Evolutionary conservation across 2,888 invertebrate genomes (phyloP), one percentile per base, ranked within the genome.

Genomic region (Epirrhoe tristata): DNA sequence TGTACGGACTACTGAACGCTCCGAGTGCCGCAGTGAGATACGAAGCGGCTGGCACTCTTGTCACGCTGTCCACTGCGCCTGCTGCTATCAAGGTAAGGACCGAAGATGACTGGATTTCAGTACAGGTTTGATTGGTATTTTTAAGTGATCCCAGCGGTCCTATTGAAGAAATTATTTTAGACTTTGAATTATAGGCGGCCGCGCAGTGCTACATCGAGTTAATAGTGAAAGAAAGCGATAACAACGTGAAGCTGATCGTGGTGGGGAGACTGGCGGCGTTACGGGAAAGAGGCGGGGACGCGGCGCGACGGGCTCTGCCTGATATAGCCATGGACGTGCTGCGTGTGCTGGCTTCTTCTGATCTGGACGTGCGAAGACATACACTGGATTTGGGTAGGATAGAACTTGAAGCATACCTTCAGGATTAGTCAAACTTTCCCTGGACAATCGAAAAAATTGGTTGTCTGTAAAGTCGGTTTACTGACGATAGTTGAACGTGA

Each of bases 181-280:
- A 24, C 3, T 24, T 24, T 24, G 24, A 24, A 1, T 24, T 24
- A 24, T 24, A 90, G 95, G 98, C 98, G 36, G 99, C 99, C 0
- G 99, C 99, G 1, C 97, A 97, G 48, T 99, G 99, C 89, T 99
- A 99, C 92, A 99, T 99, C 81, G 99, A 99, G 84, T 93, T 99
- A 76, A 98, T 99, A 70, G 97, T 99, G n/a, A 99, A 99, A 89
- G 99, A 99, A 88, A 99, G 99, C 89, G 99, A 99, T 90, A 99
- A 99, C 93, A 99, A 99, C 93, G 99, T 99, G 14, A 99, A 99
- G 93, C 94, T 99, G 66, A 99, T 99, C 77, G 99, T 99, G 7
- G 94, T 99, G 79, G 99, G 99, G 81, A 96, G 99, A 17, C 94
- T 99, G 71, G 96, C 98, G 74, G 97, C 97, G 1, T 95, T 99